Evolutionary conservation across 2,888 invertebrate species (phyloP).

Genomic region (Caenorhabditis zanzibari): DNA sequence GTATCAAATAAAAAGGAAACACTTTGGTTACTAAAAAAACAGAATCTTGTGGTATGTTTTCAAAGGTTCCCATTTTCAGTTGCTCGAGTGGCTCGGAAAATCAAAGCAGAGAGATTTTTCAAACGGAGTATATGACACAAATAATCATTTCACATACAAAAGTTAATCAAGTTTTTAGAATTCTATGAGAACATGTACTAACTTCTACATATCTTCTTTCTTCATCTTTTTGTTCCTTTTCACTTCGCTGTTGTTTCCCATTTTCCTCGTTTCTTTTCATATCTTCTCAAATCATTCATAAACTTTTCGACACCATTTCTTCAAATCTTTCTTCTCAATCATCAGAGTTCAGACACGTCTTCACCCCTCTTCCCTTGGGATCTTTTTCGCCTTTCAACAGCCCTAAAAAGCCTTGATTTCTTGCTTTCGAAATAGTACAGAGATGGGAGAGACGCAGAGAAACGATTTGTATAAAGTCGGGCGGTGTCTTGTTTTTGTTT

Average conservation of each 20-base stretch:
- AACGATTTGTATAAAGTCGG: slow-evolving; percentile 50
- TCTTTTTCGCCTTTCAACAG: slow-evolving; percentile 48
- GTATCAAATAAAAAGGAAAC: no score
- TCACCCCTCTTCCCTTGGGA: slow-evolving; percentile 27
- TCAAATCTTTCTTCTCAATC: slow-evolving; percentile 44
- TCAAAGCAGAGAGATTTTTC: slow-evolving; percentile 23
- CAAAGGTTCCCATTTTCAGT: slow-evolving; percentile 10
- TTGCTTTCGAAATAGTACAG: slow-evolving; percentile 10
- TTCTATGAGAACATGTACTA: not conserved
- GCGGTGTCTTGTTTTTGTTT: slow-evolving; percentile 35
- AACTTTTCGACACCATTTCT: slow-evolving; percentile 53
- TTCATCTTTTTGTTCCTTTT: slow-evolving; percentile 3
- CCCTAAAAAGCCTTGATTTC: slow-evolving; percentile 46
- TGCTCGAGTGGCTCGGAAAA: slow-evolving; percentile 8
- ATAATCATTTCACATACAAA: not conserved
- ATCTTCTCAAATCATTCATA: slow-evolving; percentile 37
- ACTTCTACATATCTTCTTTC: not conserved
- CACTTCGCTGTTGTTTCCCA: not conserved
- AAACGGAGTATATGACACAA: slow-evolving; percentile 32
- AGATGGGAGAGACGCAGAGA: slow-evolving; percentile 43
- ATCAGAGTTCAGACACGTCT: slow-evolving; percentile 47
- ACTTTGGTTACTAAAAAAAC: no score
- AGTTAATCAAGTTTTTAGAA: not conserved
- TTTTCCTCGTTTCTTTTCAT: slow-evolving; percentile 2
- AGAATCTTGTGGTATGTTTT: no score